A percentile compares a stretch with the other conserved stretches of the same genome.
Conservation (phyloP, 1,140 invertebrate genomes). For the Drosophila leontia region DNA sequence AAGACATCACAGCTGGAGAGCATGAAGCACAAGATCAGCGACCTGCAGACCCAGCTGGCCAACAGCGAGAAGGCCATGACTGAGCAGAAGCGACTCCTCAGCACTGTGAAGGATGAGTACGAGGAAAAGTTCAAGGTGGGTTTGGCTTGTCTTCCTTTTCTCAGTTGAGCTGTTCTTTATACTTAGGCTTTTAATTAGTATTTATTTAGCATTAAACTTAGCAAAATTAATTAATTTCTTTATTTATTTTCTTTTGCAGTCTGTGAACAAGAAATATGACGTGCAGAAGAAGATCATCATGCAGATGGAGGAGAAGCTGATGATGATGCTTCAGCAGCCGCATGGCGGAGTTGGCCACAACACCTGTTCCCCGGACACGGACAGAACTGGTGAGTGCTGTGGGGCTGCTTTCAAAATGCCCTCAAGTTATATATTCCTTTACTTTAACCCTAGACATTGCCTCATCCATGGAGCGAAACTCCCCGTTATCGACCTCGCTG, state of each 20-base stretch:
- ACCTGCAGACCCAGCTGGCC: slow-evolving; percentile 85
- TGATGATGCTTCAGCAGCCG: slow-evolving; percentile 86
- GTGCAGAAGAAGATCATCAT: slow-evolving; percentile 89
- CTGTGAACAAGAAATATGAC: slow-evolving; percentile 90
- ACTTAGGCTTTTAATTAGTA: not conserved
- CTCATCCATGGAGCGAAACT: slow-evolving; percentile 85
- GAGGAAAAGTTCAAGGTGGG: slow-evolving; percentile 86
- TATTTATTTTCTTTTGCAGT: slow-evolving; percentile 65
- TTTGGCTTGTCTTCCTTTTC: too few relatives aligned
- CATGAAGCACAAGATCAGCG: slow-evolving; percentile 85
- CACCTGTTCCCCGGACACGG: slow-evolving; percentile 79
- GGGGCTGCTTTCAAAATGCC: not conserved
- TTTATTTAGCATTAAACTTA: not conserved
- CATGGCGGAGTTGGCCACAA: slow-evolving; percentile 82
- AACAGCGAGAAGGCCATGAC: slow-evolving; percentile 86
- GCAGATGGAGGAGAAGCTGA: slow-evolving; percentile 88
- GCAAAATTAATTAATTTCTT: not conserved
- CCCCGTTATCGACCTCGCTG: slow-evolving; percentile 86
- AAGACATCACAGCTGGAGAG: slow-evolving; percentile 85
- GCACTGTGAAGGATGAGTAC: slow-evolving; percentile 86
- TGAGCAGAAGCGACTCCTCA: slow-evolving; percentile 86
- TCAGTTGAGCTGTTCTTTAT: too few relatives aligned
- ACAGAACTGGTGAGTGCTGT: slow-evolving; percentile 73
- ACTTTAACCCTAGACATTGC: slow-evolving; percentile 82
- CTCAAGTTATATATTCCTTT: not conserved